A percentile compares a stretch with the other conserved stretches of the same genome.
Evolutionary conservation across 2,888 invertebrate species (phyloP).

Genomic region (Synanthedon formicaeformis): DNA sequence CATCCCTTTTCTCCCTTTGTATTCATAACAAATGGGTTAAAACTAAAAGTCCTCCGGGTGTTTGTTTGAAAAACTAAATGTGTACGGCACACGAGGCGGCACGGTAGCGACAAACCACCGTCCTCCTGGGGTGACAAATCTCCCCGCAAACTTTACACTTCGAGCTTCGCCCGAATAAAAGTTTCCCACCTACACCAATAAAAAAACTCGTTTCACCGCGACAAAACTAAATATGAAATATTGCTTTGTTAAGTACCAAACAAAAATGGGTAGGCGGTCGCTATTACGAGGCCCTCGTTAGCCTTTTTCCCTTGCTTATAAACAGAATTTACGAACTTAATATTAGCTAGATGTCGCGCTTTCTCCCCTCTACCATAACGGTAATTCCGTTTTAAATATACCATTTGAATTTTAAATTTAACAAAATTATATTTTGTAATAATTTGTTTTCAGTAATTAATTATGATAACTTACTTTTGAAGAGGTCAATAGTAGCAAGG

Average conservation of each 20-base stretch:
- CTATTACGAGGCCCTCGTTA: constrained; percentile 17
- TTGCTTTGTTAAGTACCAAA: neutral
- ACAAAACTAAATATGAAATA: neutral
- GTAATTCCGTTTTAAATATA: no score
- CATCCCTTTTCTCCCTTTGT: no score
- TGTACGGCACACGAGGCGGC: neutral
- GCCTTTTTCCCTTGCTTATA: constrained; percentile 18
- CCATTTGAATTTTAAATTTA: no score
- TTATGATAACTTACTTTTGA: no score
- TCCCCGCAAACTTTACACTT: neutral
- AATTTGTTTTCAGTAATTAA: no score
- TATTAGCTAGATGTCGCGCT: constrained; percentile 13
- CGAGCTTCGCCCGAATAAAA: neutral
- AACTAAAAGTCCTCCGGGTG: no score
- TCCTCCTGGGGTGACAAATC: neutral
- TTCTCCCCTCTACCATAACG: no score
- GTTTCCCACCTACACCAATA: neutral
- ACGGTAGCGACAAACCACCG: neutral
- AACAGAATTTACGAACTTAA: constrained; percentile 27
- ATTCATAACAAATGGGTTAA: no score
- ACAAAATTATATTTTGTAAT: no score
- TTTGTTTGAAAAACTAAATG: neutral
- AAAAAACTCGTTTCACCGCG: neutral
- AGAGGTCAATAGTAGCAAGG: no score
- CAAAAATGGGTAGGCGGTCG: constrained; percentile 1